These are phyloP conservation scores for Liparis tanakae DNA, from an alignment of 2,797 vertebrate genomes.

Conservation along the genomic window DNA sequence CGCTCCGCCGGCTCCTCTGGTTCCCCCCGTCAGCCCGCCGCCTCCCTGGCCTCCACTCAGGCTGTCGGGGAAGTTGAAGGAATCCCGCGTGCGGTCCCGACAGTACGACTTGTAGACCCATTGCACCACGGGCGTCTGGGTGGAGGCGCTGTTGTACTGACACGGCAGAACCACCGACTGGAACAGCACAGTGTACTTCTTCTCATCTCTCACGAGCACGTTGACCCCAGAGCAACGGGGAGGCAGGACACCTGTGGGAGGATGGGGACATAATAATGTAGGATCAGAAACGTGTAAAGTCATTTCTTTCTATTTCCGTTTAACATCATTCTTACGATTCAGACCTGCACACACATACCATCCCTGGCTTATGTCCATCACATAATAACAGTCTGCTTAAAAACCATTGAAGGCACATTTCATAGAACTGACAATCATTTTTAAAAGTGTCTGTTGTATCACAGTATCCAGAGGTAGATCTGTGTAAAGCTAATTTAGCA, in stretches of 20 bases:
- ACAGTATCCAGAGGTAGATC: not conserved
- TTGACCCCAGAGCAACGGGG: slow-evolving; percentile 78
- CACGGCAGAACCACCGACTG: slow-evolving; percentile 91
- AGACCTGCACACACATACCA: too few species aligned
- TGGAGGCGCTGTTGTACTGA: slow-evolving; percentile 90
- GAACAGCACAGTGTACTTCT: slow-evolving; percentile 89
- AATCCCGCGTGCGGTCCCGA: slow-evolving; percentile 89
- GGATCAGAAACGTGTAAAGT: slow-evolving; percentile 20
- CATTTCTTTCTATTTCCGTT: not conserved
- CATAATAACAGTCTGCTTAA: too few species aligned
- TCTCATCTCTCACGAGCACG: slow-evolving; percentile 89
- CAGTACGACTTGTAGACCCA: slow-evolving; percentile 97
- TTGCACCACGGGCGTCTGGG: slow-evolving; percentile 89
- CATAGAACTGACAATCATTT: too few species aligned
- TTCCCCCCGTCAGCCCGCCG: slow-evolving; percentile 40
- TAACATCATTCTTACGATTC: not conserved
- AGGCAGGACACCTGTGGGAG: slow-evolving; percentile 60
- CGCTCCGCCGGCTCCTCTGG: slow-evolving; percentile 18
- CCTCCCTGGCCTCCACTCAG: slow-evolving; percentile 53
- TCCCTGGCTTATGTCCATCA: too few species aligned
- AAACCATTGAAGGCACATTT: too few species aligned
- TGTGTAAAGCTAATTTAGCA: not conserved
- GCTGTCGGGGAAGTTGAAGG: slow-evolving; percentile 78
- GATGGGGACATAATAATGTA: slow-evolving; percentile 12
- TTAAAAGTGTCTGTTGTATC: too few species aligned